Conservation (phyloP, 2,113 vertebrate genomes). For the Thymallus thymallus region DNA sequence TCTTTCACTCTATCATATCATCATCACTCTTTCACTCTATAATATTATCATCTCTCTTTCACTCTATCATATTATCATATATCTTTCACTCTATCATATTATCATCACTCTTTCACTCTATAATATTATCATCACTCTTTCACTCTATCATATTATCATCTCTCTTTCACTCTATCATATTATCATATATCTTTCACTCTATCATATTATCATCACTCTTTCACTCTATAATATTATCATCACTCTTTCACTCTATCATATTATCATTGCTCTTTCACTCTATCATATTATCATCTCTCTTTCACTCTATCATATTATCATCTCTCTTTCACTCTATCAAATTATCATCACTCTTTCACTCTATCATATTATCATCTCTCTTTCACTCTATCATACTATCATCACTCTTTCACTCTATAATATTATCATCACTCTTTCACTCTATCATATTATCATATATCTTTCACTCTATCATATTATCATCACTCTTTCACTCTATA, state of each 20-base stretch:
- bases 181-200: conserved; percentile 5
- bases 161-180: conserved; percentile 6
- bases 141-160: too few species aligned
- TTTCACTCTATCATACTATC: conserved; percentile 10
- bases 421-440: too few species aligned
- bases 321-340: background rate
- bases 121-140: too few species aligned
- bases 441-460: background rate
- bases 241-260: background rate
- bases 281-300: background rate
- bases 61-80: background rate
- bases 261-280: too few species aligned
- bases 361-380: too few species aligned
- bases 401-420: background rate
- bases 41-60: conserved; percentile 9
- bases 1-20: background rate
- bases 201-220: too few species aligned
- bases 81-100: background rate
- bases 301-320: conserved; percentile 9
- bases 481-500: too few species aligned
- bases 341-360: too few species aligned
- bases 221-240: background rate
- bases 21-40: too few species aligned
- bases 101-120: conserved; percentile 4
- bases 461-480: background rate